A percentile compares a stretch with the other conserved stretches of the same genome.
Conservation (phyloP, 35 echinoderm and acorn worm genomes). For the Apostichopus parvimensis region DNA sequence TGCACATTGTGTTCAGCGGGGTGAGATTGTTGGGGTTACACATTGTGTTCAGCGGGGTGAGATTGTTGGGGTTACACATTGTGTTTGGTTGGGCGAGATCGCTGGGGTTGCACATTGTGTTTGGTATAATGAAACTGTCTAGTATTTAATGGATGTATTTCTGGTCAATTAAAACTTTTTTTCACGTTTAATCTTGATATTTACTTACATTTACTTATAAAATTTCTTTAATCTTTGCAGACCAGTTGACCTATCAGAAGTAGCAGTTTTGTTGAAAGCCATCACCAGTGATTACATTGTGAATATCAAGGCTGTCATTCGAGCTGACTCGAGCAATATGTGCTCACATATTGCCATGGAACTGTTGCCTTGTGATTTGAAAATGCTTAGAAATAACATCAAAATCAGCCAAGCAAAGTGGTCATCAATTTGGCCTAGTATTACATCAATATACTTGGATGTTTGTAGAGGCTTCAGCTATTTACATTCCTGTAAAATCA, state of each 20-base stretch:
- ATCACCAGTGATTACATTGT: constrained; percentile 14
- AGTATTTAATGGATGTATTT: too few relatives aligned
- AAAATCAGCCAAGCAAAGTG: not conserved
- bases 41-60: too few relatives aligned
- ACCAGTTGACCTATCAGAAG: not conserved
- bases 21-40: too few relatives aligned
- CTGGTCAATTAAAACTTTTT: too few relatives aligned
- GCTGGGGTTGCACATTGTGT: too few relatives aligned
- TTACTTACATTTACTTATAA: too few relatives aligned
- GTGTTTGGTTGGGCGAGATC: too few relatives aligned
- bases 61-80: too few relatives aligned
- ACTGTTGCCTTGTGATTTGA: not conserved
- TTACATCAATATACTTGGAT: not conserved
- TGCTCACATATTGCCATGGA: constrained; percentile 1
- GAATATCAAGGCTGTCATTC: not conserved
- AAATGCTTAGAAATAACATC: not conserved
- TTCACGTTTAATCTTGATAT: too few relatives aligned
- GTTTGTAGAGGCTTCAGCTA: not conserved
- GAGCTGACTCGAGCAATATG: not conserved
- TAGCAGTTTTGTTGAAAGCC: constrained; percentile 2
- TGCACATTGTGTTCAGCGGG: too few relatives aligned
- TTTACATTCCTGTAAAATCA: not conserved
- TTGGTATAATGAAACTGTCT: too few relatives aligned
- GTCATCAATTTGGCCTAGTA: not conserved
- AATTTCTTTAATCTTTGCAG: not conserved